Percentiles rank a stretch among this genome's conserved stretches.
These are phyloP conservation scores for Drosophila merina DNA, from an alignment of 2,888 invertebrate genomes.

Conservation along the genomic window DNA sequence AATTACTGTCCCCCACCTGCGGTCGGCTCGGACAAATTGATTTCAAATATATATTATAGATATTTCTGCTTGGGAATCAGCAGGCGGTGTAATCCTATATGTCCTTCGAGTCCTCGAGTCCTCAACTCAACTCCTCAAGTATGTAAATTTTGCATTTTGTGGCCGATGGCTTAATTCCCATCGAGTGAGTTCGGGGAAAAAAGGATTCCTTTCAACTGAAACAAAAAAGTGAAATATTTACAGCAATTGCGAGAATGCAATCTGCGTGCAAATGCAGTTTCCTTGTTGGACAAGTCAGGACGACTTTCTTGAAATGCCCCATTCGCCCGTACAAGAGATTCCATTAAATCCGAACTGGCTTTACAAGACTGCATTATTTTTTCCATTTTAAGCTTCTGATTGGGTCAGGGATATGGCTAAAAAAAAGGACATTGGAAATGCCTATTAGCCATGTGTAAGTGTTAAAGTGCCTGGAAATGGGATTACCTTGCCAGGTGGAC, in stretches of 20 bases:
- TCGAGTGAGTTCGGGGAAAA: slow-evolving; percentile 5
- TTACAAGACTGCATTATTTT: slow-evolving; percentile 13
- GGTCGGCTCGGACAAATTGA: slow-evolving; percentile 8
- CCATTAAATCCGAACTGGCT: slow-evolving; percentile 22
- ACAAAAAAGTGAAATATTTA: slow-evolving; percentile 16
- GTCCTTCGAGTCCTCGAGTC: slow-evolving; percentile 9
- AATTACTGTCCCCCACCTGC: slow-evolving; percentile 26
- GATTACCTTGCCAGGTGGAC: too few relatives aligned
- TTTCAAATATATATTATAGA: neutral
- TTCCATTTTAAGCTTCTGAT: slow-evolving; percentile 13
- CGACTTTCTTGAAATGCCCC: slow-evolving; percentile 2
- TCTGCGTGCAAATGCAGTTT: slow-evolving; percentile 36
- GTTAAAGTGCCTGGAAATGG: too few relatives aligned
- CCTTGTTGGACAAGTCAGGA: slow-evolving; percentile 19
- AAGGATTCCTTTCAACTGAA: neutral
- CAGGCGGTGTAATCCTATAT: slow-evolving; percentile 36
- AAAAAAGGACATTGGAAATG: too few relatives aligned
- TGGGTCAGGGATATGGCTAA: too few relatives aligned
- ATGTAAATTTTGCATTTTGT: slow-evolving; percentile 43
- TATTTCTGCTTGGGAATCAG: slow-evolving; percentile 15
- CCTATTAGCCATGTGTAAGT: too few relatives aligned
- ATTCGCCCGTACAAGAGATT: slow-evolving; percentile 14
- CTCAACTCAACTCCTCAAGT: too few relatives aligned
- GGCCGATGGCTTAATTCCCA: slow-evolving; percentile 43
- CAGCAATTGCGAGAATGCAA: slow-evolving; percentile 18